phyloP scores from a whole-genome alignment of 1,140 invertebrate genomes.

The Sesamia nonagrioides region DNA sequence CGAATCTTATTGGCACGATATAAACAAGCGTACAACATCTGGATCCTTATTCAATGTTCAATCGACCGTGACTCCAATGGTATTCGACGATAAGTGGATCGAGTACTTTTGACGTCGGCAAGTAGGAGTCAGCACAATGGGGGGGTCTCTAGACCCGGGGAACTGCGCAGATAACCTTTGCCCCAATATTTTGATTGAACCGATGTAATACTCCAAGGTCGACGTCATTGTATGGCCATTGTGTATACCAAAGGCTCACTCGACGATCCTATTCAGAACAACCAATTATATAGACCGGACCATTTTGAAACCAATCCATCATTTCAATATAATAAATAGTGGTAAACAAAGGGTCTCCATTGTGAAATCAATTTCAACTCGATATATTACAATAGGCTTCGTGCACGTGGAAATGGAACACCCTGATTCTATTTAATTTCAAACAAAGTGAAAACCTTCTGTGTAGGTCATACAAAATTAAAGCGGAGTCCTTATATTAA shows the following conservation, averaged over 20 bases:
- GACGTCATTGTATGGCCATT: slow-evolving; percentile 68
- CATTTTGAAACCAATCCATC: slow-evolving; percentile 62
- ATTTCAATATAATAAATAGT: slow-evolving; percentile 57
- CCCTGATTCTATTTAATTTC: not conserved
- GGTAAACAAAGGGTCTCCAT: slow-evolving; percentile 53
- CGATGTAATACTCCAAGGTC: slow-evolving; percentile 75
- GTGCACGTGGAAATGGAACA: slow-evolving; percentile 19
- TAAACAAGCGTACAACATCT: slow-evolving; percentile 51
- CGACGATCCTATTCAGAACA: slow-evolving; percentile 61
- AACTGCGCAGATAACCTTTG: slow-evolving; percentile 76
- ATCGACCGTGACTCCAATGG: slow-evolving; percentile 76
- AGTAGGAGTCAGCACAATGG: slow-evolving; percentile 63
- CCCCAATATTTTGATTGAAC: slow-evolving; percentile 81
- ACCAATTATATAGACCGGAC: slow-evolving; percentile 59
- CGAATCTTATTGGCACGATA: slow-evolving; percentile 33
- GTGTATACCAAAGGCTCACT: slow-evolving; percentile 58
- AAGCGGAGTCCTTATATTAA: slow-evolving; percentile 43
- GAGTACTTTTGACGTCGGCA: slow-evolving; percentile 65
- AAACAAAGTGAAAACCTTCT: slow-evolving; percentile 23
- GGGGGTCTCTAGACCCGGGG: slow-evolving; percentile 49
- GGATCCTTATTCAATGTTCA: slow-evolving; percentile 67
- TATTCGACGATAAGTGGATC: slow-evolving; percentile 67
- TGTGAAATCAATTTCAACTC: slow-evolving; percentile 49
- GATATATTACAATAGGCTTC: slow-evolving; percentile 41
- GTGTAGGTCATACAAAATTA: slow-evolving; percentile 13